Conservation (phyloP, 2,113 vertebrate species). For the Galemys pyrenaicus region DNA sequence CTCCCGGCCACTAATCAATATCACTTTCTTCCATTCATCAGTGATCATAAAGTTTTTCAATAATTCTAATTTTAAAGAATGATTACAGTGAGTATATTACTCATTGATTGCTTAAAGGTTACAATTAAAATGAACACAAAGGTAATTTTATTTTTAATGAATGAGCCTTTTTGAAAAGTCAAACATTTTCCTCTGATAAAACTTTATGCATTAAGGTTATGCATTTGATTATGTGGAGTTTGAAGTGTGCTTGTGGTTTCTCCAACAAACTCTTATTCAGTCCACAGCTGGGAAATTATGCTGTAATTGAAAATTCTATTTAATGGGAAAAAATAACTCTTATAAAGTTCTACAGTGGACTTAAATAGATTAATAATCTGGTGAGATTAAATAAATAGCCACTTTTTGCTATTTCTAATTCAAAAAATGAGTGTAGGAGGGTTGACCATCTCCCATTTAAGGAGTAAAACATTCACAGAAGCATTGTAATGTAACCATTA, state of each 20-base stretch:
- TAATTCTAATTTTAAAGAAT: slow-evolving; percentile 84
- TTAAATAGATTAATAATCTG: background rate
- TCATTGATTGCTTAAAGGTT: slow-evolving; percentile 84
- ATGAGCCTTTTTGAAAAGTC: slow-evolving; percentile 59
- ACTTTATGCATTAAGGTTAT: background rate
- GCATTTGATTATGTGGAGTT: background rate
- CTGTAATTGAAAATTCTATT: background rate
- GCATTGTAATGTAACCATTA: background rate
- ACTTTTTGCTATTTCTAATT: background rate
- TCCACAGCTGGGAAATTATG: background rate
- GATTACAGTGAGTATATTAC: slow-evolving; percentile 72
- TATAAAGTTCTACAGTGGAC: background rate
- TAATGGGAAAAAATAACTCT: background rate
- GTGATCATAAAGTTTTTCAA: slow-evolving; percentile 80
- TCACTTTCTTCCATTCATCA: slow-evolving; percentile 77
- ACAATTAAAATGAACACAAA: slow-evolving; percentile 75
- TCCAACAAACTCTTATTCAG: background rate
- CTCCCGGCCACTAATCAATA: slow-evolving; percentile 80
- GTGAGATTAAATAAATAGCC: background rate
- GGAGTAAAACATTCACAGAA: background rate
- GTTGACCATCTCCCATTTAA: background rate
- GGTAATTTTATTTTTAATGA: slow-evolving; percentile 68
- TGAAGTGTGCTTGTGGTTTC: background rate
- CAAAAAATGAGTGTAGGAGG: no score
- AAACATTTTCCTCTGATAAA: slow-evolving; percentile 46